These are phyloP conservation scores for Saiga tatarica DNA, from an alignment of 2,113 vertebrate species.

Conservation along the genomic window DNA sequence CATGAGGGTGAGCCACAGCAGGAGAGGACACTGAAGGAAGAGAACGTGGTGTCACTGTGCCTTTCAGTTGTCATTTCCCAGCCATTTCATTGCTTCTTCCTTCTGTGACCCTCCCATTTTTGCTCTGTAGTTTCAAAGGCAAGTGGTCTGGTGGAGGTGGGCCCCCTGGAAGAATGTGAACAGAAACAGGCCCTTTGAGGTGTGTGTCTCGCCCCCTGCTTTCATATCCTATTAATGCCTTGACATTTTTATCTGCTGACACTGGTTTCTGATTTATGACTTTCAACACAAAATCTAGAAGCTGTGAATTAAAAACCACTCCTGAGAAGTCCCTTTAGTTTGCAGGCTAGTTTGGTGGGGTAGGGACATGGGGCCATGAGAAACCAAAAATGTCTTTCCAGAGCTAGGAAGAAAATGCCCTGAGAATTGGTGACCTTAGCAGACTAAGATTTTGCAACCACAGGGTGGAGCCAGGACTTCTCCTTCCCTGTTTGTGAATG, in stretches of 20 bases:
- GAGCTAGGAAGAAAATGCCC: not conserved
- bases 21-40: not conserved
- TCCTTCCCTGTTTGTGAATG: not conserved
- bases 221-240: not conserved
- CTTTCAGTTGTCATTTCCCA: not conserved
- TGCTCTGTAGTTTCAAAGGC: not conserved
- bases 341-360: not conserved
- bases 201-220: not conserved
- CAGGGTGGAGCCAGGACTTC: not conserved
- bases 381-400: slow-evolving; percentile 20
- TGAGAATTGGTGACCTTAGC: not conserved
- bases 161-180: not conserved
- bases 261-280: not conserved
- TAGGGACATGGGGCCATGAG: not conserved
- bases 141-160: not conserved
- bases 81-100: not conserved
- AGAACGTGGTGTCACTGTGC: fast-evolving
- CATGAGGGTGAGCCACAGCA: too few species aligned
- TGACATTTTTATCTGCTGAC: not conserved
- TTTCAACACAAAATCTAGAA: slow-evolving; percentile 6
- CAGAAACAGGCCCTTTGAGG: not conserved
- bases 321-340: not conserved
- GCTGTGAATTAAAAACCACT: not conserved
- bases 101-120: not conserved
- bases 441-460: not conserved